Conservation (phyloP, 2,888 invertebrate species). For the Anodontia alba region DNA sequence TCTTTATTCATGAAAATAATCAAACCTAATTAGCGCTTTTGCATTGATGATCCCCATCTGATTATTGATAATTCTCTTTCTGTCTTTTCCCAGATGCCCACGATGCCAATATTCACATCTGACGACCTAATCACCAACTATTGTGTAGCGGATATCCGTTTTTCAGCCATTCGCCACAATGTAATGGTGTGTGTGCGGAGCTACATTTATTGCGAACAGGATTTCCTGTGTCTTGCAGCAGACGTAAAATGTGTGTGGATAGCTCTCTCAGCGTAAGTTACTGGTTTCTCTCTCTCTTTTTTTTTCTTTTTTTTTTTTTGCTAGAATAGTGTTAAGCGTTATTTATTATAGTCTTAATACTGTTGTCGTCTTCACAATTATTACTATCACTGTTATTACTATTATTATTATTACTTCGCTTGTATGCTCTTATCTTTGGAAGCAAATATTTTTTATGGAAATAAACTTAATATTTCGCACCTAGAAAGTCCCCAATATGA, state of each 20-base stretch:
- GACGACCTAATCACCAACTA: slow-evolving; percentile 15
- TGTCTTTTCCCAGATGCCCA: slow-evolving; percentile 8
- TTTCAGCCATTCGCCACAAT: not conserved
- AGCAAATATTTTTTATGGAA: too few species aligned
- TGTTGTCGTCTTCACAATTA: too few species aligned
- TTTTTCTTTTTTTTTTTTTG: too few species aligned
- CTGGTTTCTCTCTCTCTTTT: too few species aligned
- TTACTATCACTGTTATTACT: too few species aligned
- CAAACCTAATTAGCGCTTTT: slow-evolving; percentile 19
- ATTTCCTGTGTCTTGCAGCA: slow-evolving; percentile 10
- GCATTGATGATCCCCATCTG: slow-evolving; percentile 5
- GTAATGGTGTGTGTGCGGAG: slow-evolving; percentile 12
- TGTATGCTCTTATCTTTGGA: too few species aligned
- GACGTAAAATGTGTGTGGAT: not conserved
- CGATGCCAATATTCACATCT: slow-evolving; percentile 10
- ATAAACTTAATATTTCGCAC: too few species aligned
- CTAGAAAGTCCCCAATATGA: too few species aligned
- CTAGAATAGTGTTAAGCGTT: too few species aligned
- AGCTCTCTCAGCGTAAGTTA: too few species aligned
- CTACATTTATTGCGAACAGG: not conserved
- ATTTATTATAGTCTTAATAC: too few species aligned
- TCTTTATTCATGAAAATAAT: slow-evolving; percentile 20
- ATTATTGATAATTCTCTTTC: slow-evolving; percentile 16
- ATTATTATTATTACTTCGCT: too few species aligned
- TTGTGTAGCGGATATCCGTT: slow-evolving; percentile 11